Base-by-base conservation (phyloP, 2,113 vertebrate species). In the Eonycteris spelaea region DNA sequence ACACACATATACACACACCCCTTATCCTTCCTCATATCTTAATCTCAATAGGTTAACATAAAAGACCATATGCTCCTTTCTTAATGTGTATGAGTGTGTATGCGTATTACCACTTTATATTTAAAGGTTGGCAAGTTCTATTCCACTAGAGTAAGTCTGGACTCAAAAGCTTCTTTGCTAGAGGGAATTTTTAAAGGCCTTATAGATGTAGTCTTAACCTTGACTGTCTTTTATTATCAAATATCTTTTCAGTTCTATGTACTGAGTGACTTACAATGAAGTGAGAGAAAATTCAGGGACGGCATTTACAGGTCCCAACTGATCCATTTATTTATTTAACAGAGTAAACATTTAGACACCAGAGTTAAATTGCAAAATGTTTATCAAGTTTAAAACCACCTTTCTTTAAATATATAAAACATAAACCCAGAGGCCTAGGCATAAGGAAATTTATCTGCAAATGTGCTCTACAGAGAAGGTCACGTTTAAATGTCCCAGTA, bases 321-420 rank as follows among this genome's bases (percentile, higher is more conserved):
- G 95, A 93, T 95, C 95, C 79, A 0, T 95, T 97, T 98, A 95
- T 97, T 97, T 97, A 98, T 97, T 97, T 95, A 96, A 68, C 87
- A 96, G 83, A 96, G 92, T 97, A 97, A 97, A 97, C 97, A 96
- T 98, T 97, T 98, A 96, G 96, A 65, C 90, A 90, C 73, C 71
- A 80, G 90, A 98, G 97, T 97, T 97, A 98, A 97, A 98, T 90
- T 96, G 97, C 94, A 94, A 96, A 97, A 91, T 97, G 95, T 93
- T 98, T 97, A 95, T 97, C 97, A 96, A 93, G 93, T 96, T 97
- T 90, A 85, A 96, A 96, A 86, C 53, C 80, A 97, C 87, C 75
- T 92, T 96, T 90, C 87, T 75, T 95, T 84, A 71, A 77, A 94
- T 96, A 94, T 96, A 96, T 95, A 95, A 94, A 97, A 73, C 92